Evolutionary conservation across 2,113 vertebrate species (phyloP).

Genomic region (Dasyprocta punctata): DNA sequence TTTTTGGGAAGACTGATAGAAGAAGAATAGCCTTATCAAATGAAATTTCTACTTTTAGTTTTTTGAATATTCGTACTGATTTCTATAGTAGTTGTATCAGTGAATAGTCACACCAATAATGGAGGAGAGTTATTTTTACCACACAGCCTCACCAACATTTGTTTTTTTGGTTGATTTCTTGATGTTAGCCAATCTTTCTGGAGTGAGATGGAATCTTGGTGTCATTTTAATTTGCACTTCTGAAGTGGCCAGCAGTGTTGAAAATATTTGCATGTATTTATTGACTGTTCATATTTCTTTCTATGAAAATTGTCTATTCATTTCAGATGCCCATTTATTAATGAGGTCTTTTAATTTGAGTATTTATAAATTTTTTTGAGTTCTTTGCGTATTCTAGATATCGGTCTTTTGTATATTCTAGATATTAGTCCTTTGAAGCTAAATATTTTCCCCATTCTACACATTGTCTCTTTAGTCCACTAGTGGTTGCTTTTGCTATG

Average conservation of each 20-base stretch:
- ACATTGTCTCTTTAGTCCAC: neutral
- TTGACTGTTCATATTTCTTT: neutral
- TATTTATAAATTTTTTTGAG: no score
- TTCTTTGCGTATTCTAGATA: no score
- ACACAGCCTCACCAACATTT: neutral
- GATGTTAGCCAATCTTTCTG: neutral
- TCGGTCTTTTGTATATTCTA: no score
- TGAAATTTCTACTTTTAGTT: neutral
- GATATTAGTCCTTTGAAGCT: no score
- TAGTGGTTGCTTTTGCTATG: neutral
- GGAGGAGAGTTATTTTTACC: neutral
- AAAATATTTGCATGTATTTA: neutral
- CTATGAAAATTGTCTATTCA: neutral
- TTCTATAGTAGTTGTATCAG: neutral
- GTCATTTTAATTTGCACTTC: neutral
- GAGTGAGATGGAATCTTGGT: neutral
- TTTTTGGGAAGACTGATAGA: neutral
- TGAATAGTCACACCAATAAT: neutral
- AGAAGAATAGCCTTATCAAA: neutral
- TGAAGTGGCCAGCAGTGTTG: neutral
- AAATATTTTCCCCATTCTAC: neutral
- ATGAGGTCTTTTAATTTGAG: neutral
- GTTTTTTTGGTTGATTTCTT: neutral
- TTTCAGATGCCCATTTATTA: neutral
- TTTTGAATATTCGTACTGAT: neutral